Conservation (phyloP, 2,113 vertebrate species). For the Hippoglossus stenolepis region DNA sequence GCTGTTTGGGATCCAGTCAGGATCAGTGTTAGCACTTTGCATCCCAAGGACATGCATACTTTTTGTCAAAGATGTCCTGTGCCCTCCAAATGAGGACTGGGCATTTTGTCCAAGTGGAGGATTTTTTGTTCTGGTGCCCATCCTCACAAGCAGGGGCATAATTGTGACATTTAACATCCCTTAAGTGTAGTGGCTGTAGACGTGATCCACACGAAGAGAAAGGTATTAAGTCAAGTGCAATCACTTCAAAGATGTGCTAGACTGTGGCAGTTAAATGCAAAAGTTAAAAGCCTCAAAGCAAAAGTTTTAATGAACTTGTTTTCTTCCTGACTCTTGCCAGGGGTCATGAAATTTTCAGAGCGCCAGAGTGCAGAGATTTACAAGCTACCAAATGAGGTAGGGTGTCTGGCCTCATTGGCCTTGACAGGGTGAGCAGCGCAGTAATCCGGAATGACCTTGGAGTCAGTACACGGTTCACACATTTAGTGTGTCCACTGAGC, state of each 20-base stretch:
- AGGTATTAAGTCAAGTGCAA: not conserved
- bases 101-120: not conserved
- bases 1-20: not conserved
- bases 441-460: slow-evolving; percentile 48
- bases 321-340: slow-evolving; percentile 10
- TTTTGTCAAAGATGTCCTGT: not conserved
- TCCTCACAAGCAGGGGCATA: not conserved
- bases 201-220: not conserved
- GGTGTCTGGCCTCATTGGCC: slow-evolving; percentile 41
- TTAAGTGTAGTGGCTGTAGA: not conserved
- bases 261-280: not conserved
- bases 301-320: slow-evolving; percentile 22
- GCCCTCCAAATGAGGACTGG: not conserved
- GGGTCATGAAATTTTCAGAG: slow-evolving; percentile 5
- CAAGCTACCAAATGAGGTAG: slow-evolving; percentile 25
- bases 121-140: not conserved
- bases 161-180: not conserved
- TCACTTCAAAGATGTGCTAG: not conserved
- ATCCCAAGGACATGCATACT: not conserved
- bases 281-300: slow-evolving; percentile 7
- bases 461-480: slow-evolving; percentile 46
- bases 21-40: not conserved
- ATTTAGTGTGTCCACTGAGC: slow-evolving; percentile 23
- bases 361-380: slow-evolving; percentile 28
- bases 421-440: slow-evolving; percentile 40